Evolutionary conservation across 2,113 vertebrate genomes (phyloP).

Genomic region (Emydocephalus ijimae): DNA sequence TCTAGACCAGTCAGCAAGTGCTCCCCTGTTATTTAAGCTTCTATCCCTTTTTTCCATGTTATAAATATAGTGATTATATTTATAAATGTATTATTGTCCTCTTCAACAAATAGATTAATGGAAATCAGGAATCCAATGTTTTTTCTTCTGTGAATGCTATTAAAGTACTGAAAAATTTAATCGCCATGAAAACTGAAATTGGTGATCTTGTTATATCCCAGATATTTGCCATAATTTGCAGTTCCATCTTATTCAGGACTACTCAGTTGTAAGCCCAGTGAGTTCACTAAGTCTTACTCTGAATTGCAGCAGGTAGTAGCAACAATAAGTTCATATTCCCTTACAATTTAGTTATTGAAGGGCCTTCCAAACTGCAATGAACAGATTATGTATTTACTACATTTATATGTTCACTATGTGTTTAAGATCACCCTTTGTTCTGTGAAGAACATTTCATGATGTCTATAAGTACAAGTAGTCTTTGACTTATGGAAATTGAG

Average conservation of each 20-base stretch:
- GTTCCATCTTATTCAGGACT: background rate
- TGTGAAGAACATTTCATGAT: background rate
- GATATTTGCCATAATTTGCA: background rate
- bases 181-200: background rate
- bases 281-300: background rate
- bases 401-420: background rate
- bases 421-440: background rate
- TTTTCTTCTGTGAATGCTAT: background rate
- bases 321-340: background rate
- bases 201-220: background rate
- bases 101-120: background rate
- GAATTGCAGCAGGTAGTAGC: background rate
- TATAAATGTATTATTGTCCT: background rate
- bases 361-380: background rate
- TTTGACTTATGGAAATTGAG: too few species aligned
- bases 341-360: background rate
- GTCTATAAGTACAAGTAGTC: background rate
- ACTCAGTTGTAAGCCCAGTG: background rate
- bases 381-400: background rate
- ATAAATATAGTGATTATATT: background rate
- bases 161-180: background rate
- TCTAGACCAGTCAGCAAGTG: background rate
- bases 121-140: background rate
- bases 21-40: background rate
- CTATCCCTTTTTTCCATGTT: background rate